phyloP scores from a whole-genome alignment of 2,888 invertebrate genomes.

The Beris chalybata region DNA sequence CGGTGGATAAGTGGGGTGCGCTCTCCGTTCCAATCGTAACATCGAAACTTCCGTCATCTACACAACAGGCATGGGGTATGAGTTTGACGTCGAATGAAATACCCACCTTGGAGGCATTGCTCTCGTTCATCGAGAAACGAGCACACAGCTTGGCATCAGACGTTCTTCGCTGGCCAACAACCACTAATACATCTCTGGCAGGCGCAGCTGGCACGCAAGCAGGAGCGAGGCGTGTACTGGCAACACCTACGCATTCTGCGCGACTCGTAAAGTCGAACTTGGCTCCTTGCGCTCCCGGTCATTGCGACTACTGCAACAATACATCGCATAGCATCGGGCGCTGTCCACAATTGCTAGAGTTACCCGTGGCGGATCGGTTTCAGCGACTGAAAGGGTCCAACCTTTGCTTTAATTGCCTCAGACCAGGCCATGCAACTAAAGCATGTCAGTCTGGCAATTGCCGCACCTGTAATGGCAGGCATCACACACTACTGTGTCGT shows the following conservation, averaged over 20 bases:
- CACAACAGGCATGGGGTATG: not conserved
- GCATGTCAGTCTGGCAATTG: constrained; percentile 22
- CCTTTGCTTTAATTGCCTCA: constrained; percentile 32
- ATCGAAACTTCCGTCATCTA: not conserved
- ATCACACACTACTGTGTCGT: not conserved
- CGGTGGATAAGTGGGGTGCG: not conserved
- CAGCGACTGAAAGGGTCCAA: constrained; percentile 20
- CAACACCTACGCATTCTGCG: not conserved
- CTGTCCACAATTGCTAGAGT: constrained; percentile 23
- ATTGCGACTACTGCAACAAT: constrained; percentile 7
- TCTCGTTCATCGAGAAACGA: not conserved
- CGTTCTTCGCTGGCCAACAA: not conserved
- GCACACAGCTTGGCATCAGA: not conserved
- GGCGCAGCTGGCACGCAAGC: not conserved
- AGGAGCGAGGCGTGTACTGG: not conserved
- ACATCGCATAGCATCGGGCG: constrained; percentile 17
- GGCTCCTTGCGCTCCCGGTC: not conserved
- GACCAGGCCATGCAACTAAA: constrained; percentile 30
- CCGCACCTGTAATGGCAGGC: constrained; percentile 25
- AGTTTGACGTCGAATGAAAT: not conserved
- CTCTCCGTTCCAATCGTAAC: not conserved
- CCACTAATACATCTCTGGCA: not conserved
- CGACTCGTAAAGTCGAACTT: not conserved
- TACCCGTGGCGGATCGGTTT: constrained; percentile 29
- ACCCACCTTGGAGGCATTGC: not conserved